These are phyloP conservation scores for Potamilus streckersoni DNA, from an alignment of 1,140 invertebrate genomes.

Conservation along the genomic window DNA sequence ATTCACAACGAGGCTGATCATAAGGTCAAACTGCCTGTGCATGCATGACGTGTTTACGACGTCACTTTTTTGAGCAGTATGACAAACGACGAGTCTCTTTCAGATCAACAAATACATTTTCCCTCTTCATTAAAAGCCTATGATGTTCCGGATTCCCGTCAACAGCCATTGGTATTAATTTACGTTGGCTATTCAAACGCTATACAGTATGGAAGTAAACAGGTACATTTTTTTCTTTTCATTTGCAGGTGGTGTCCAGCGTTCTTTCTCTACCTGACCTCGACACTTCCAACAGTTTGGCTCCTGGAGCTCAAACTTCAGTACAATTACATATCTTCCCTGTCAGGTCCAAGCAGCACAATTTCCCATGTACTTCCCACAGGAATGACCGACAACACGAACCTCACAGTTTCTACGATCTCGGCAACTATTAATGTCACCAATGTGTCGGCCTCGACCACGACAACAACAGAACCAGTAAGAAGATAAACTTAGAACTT, in stretches of 20 bases:
- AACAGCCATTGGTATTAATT: too few relatives aligned
- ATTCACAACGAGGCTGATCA: too few relatives aligned
- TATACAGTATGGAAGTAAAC: too few relatives aligned
- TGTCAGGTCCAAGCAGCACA: background rate
- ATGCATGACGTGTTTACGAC: too few relatives aligned
- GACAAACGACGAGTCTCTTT: too few relatives aligned
- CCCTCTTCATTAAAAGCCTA: too few relatives aligned
- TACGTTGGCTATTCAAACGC: too few relatives aligned
- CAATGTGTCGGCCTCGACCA: background rate
- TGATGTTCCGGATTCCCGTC: too few relatives aligned
- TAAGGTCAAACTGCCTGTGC: too few relatives aligned
- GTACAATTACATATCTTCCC: background rate
- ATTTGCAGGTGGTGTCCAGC: slow-evolving; percentile 48
- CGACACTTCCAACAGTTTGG: slow-evolving; percentile 50
- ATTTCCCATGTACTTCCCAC: background rate
- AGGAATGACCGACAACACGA: background rate
- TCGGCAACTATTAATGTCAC: background rate
- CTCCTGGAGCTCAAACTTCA: slow-evolving; percentile 45
- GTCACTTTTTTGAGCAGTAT: too few relatives aligned
- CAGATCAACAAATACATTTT: too few relatives aligned
- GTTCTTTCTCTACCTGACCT: slow-evolving; percentile 50
- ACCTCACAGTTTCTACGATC: background rate
- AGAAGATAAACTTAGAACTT: background rate
- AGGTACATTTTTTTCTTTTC: background rate
- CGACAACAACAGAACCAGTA: background rate